A percentile compares a stretch with the other conserved stretches of the same genome.
Evolutionary conservation across 64 coral and sea anemone genomes (phyloP).

Genomic region (Astreopora myriophthalma): DNA sequence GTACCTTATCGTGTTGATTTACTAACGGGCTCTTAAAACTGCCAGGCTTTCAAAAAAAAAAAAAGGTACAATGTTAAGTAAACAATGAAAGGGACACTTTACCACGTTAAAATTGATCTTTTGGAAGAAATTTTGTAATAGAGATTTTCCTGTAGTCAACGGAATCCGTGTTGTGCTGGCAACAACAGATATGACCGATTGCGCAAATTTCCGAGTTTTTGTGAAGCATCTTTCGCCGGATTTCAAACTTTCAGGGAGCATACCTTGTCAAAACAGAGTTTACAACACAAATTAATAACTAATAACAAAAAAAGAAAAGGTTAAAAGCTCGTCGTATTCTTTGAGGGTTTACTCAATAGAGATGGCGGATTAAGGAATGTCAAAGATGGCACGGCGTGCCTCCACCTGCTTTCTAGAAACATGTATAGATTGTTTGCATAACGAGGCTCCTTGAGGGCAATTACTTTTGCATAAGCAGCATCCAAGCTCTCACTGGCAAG

Average conservation of each 20-base stretch:
- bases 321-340: too few species aligned
- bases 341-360: background rate
- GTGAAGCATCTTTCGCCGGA: too few species aligned
- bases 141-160: too few species aligned
- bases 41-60: background rate
- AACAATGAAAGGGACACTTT: background rate
- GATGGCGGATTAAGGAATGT: background rate
- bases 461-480: background rate
- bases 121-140: too few species aligned
- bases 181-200: too few species aligned
- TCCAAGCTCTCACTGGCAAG: background rate
- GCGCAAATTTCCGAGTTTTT: too few species aligned
- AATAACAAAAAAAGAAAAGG: background rate
- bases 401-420: background rate
- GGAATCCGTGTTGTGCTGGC: too few species aligned
- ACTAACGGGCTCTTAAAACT: too few species aligned
- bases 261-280: background rate
- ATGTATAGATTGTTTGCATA: background rate
- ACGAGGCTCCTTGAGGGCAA: background rate
- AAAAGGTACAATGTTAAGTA: background rate
- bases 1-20: background rate
- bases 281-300: background rate
- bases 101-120: background rate
- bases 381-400: background rate
- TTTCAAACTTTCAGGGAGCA: background rate